phyloP scores from a whole-genome alignment of 2,888 invertebrate species.

The Leptarthrus brevirostris region DNA sequence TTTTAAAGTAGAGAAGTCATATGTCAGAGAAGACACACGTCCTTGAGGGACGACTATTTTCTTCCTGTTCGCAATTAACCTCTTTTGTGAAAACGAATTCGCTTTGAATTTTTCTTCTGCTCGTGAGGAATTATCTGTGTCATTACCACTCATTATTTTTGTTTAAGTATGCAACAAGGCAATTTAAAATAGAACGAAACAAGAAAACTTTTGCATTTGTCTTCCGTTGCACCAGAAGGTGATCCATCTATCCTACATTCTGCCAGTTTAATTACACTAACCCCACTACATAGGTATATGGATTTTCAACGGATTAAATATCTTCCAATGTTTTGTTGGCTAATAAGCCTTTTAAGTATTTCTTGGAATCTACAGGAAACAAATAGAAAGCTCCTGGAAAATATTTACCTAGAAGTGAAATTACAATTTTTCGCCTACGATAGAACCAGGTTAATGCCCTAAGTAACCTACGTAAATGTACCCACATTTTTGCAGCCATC shows the following conservation, averaged over 20 bases:
- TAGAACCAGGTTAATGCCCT: background rate
- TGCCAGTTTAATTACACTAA: slow-evolving; percentile 5
- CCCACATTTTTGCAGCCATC: slow-evolving; percentile 31
- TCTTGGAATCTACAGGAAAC: background rate
- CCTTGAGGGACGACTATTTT: slow-evolving; percentile 24
- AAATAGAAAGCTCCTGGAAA: background rate
- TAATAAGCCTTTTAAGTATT: background rate
- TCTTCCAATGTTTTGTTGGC: background rate
- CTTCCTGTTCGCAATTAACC: slow-evolving; percentile 31
- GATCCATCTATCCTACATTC: slow-evolving; percentile 1
- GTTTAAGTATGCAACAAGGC: slow-evolving; percentile 37
- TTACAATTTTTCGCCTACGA: background rate
- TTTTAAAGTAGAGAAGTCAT: slow-evolving; percentile 26
- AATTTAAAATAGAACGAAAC: background rate
- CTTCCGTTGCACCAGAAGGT: slow-evolving; percentile 1
- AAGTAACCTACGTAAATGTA: background rate
- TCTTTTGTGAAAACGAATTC: slow-evolving; percentile 29
- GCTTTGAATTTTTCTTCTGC: slow-evolving; percentile 29
- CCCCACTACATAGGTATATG: background rate
- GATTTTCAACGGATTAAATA: background rate
- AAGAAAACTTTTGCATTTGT: slow-evolving; percentile 27
- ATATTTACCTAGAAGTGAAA: background rate
- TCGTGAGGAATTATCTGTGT: slow-evolving; percentile 39
- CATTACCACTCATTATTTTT: slow-evolving; percentile 43
- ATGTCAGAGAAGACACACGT: slow-evolving; percentile 18